Conservation (phyloP, 2,888 invertebrate genomes). For the Meandrusa payeni region DNA sequence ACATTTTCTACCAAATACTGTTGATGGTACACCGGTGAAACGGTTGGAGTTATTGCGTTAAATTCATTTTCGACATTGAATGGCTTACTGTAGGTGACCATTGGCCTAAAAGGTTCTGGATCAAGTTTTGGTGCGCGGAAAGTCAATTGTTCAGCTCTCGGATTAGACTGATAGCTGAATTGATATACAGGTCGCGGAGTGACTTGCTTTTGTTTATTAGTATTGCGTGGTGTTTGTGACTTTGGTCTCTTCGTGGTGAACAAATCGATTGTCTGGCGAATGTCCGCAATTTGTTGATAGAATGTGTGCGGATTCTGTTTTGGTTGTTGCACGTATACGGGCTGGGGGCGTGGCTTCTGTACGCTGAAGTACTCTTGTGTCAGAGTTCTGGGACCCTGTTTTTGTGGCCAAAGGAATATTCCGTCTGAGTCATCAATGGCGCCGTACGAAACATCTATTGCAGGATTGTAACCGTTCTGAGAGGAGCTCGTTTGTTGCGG, state of each 20-base stretch:
- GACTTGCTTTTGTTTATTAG: constrained; percentile 72
- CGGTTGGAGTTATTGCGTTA: constrained; percentile 63
- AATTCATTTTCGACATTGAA: constrained; percentile 69
- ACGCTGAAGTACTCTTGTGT: constrained; percentile 78
- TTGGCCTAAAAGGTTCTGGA: constrained; percentile 83
- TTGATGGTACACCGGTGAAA: constrained; percentile 61
- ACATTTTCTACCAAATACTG: constrained; percentile 71
- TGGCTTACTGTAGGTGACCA: constrained; percentile 81
- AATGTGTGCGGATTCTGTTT: constrained; percentile 77
- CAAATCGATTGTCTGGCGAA: constrained; percentile 84
- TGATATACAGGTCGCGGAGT: constrained; percentile 84
- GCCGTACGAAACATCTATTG: constrained; percentile 68
- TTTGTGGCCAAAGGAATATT: constrained; percentile 74
- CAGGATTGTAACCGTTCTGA: constrained; percentile 59
- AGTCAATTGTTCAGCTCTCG: constrained; percentile 64
- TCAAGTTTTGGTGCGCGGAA: constrained; percentile 78
- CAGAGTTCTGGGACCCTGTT: constrained; percentile 72
- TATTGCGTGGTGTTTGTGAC: constrained; percentile 57
- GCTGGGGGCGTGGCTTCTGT: constrained; percentile 65
- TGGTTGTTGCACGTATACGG: constrained; percentile 60
- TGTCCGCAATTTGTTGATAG: constrained; percentile 83
- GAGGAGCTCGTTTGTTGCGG: no score
- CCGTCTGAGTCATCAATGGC: constrained; percentile 69
- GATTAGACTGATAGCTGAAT: constrained; percentile 85
- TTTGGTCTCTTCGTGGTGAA: constrained; percentile 81